Conservation (phyloP, 2,797 vertebrate species). For the Enteromius thamalakanensis region DNA sequence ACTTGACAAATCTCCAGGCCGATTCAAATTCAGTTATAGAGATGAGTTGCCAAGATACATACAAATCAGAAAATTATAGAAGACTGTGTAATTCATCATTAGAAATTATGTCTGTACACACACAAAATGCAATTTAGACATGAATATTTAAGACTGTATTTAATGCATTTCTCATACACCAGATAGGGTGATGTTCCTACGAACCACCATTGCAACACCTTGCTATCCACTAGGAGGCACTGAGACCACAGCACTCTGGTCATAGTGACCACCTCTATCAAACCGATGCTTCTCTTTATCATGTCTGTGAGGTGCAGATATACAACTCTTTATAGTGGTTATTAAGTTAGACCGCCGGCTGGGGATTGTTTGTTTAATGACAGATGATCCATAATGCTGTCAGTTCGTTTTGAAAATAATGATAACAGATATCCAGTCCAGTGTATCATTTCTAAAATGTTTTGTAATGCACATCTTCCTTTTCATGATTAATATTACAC, state of each 20-base stretch:
- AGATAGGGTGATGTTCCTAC: not conserved
- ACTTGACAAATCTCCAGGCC: not conserved
- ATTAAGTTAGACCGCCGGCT: not conserved
- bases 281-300: not conserved
- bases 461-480: not conserved
- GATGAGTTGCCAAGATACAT: slow-evolving; percentile 4
- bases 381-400: not conserved
- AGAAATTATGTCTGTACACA: not conserved
- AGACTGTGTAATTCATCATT: not conserved
- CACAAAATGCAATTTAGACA: not conserved
- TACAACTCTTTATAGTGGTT: not conserved
- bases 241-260: slow-evolving; percentile 56
- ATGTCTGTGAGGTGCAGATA: not conserved
- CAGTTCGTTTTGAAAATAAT: not conserved
- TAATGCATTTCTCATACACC: not conserved
- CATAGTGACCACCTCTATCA: slow-evolving; percentile 23
- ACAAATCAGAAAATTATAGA: slow-evolving; percentile 12
- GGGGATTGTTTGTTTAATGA: slow-evolving; percentile 18
- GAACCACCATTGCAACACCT: slow-evolving; percentile 21
- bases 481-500: not conserved
- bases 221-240: slow-evolving; percentile 63
- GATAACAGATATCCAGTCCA: not conserved
- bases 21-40: slow-evolving; percentile 16
- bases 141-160: not conserved
- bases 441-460: not conserved